These are phyloP conservation scores for Lota lota DNA, from an alignment of 2,113 vertebrate genomes.

Conservation along the genomic window DNA sequence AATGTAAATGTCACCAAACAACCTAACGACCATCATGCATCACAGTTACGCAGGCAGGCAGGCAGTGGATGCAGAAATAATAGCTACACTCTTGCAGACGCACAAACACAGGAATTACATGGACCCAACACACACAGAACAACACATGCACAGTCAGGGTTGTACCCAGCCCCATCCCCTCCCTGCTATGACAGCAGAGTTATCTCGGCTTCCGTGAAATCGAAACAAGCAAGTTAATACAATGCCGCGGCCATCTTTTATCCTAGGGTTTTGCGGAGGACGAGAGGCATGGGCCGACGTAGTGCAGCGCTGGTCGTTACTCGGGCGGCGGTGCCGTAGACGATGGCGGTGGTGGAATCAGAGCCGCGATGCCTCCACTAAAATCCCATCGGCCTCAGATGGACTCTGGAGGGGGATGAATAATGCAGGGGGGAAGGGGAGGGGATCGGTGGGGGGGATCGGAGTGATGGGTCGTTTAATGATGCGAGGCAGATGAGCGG, in stretches of 20 bases:
- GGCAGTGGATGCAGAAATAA: too few relatives aligned
- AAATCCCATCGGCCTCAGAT: constrained; percentile 41
- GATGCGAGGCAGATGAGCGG: constrained; percentile 62
- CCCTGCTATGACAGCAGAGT: constrained; percentile 39
- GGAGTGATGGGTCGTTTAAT: constrained; percentile 66
- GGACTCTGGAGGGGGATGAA: constrained; percentile 56
- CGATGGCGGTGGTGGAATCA: constrained; percentile 25
- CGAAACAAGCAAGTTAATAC: constrained; percentile 69
- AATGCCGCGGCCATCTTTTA: constrained; percentile 51
- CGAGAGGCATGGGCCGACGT: constrained; percentile 48
- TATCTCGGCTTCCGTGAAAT: constrained; percentile 60
- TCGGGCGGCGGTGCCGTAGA: constrained; percentile 32
- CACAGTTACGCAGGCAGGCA: too few relatives aligned
- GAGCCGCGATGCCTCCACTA: constrained; percentile 36
- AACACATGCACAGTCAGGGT: neutral
- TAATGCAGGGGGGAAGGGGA: constrained; percentile 48
- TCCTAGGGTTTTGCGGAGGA: constrained; percentile 32
- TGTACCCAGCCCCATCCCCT: too few relatives aligned
- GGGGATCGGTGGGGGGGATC: constrained; percentile 13
- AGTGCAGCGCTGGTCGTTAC: constrained; percentile 43
- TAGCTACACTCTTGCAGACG: too few relatives aligned
- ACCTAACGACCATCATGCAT: too few relatives aligned
- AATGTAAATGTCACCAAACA: too few relatives aligned
- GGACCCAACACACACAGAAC: too few relatives aligned
- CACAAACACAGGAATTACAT: too few relatives aligned